Evolutionary conservation across 2,113 vertebrate genomes (phyloP).

Genomic region (Eulemur rufifrons): DNA sequence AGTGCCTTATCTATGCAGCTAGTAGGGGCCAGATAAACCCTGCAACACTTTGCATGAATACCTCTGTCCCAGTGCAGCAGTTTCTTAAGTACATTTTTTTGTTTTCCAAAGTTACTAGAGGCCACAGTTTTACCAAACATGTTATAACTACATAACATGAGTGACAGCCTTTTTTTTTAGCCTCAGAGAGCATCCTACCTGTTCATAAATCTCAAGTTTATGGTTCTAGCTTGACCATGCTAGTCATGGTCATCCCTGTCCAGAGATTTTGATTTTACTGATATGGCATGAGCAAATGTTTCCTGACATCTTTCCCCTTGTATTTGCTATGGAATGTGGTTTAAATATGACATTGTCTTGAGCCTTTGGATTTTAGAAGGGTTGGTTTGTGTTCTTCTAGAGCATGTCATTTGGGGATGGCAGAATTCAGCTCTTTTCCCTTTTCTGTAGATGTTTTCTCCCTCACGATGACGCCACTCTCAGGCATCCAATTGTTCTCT

Average conservation of each 20-base stretch:
- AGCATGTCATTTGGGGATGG: neutral
- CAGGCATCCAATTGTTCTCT: neutral
- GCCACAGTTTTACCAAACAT: neutral
- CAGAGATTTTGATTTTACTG: neutral
- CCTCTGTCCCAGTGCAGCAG: neutral
- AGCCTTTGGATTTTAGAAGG: neutral
- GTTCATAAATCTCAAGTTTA: neutral
- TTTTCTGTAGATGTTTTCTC: neutral
- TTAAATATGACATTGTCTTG: neutral
- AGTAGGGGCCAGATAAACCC: neutral
- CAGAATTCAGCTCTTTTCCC: neutral
- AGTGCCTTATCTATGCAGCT: neutral
- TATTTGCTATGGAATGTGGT: neutral
- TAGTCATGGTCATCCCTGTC: neutral
- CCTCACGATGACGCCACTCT: accelerated
- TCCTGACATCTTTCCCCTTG: too few relatives aligned
- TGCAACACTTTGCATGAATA: accelerated
- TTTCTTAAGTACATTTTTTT: neutral
- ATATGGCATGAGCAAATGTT: neutral
- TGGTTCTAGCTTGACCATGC: neutral
- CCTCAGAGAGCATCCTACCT: neutral
- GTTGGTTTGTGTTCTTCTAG: neutral
- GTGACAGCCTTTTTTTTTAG: neutral
- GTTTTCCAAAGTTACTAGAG: neutral
- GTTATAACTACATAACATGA: neutral